A percentile compares a stretch with the other conserved stretches of the same genome.
These are phyloP conservation scores for Pecten maximus DNA, from an alignment of 2,888 invertebrate genomes.

Conservation along the genomic window DNA sequence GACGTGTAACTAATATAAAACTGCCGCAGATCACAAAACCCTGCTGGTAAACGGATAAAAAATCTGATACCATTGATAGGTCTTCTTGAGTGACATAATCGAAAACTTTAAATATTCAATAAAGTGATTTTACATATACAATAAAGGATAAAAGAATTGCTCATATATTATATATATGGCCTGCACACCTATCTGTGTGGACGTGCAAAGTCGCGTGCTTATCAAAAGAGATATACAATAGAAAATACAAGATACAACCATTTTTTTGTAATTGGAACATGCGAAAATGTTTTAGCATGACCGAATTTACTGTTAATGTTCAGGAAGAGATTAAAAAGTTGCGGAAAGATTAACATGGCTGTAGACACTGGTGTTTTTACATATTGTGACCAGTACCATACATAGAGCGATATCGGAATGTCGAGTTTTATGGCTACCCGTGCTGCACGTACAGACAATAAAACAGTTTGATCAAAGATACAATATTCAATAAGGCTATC, in stretches of 20 bases:
- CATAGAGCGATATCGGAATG: not conserved
- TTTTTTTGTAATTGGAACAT: not conserved
- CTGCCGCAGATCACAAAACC: no score
- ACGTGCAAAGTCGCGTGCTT: not conserved
- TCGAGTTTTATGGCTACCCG: not conserved
- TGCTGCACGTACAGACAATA: not conserved
- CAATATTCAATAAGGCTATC: not conserved
- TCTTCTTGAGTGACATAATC: not conserved
- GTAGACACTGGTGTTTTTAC: not conserved
- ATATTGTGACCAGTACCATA: not conserved
- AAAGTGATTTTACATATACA: not conserved
- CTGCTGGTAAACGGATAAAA: no score
- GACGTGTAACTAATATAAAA: no score
- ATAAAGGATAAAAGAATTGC: not conserved
- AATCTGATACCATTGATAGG: not conserved
- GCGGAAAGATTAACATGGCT: not conserved
- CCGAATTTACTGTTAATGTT: not conserved
- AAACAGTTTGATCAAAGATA: not conserved
- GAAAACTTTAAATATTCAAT: not conserved
- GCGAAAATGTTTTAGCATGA: not conserved
- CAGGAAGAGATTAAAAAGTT: not conserved
- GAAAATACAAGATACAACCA: not conserved
- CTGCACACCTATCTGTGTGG: not conserved
- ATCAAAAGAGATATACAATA: not conserved
- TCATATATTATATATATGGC: not conserved